A percentile compares a stretch with the other conserved stretches of the same genome.
Evolutionary conservation across 2,888 invertebrate species (phyloP).

Genomic region (Tuberolachnus salignus): DNA sequence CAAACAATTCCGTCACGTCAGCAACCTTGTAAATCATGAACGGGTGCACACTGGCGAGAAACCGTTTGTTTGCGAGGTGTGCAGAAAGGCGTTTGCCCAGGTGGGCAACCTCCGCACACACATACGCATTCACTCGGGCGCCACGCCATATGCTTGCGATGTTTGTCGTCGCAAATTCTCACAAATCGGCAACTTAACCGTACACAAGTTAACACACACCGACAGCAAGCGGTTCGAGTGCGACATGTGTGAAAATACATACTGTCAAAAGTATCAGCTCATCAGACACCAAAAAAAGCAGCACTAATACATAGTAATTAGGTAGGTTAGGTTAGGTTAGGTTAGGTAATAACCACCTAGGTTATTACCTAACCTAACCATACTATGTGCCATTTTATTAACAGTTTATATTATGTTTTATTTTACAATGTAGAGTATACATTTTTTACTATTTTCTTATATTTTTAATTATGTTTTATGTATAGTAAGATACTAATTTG

Average conservation of each 20-base stretch:
- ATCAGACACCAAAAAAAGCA: constrained; percentile 29
- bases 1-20: constrained; percentile 22
- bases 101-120: constrained; percentile 36
- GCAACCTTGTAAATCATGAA: constrained; percentile 29
- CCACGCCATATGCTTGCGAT: constrained; percentile 10
- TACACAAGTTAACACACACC: background rate
- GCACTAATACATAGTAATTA: too few species aligned
- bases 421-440: too few species aligned
- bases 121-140: constrained; percentile 7
- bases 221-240: constrained; percentile 18
- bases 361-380: too few species aligned
- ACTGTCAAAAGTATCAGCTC: constrained; percentile 38
- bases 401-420: too few species aligned
- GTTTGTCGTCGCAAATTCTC: background rate
- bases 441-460: too few species aligned
- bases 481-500: too few species aligned
- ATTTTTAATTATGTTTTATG: too few species aligned
- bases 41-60: constrained; percentile 48
- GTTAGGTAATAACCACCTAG: too few species aligned
- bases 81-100: constrained; percentile 24
- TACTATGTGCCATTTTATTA: too few species aligned
- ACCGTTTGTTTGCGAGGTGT: constrained; percentile 3
- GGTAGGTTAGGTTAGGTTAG: too few species aligned
- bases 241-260: background rate
- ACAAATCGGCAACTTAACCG: constrained; percentile 18